These are phyloP conservation scores for Labeo catla DNA, from an alignment of 2,113 vertebrate genomes.

Conservation along the genomic window DNA sequence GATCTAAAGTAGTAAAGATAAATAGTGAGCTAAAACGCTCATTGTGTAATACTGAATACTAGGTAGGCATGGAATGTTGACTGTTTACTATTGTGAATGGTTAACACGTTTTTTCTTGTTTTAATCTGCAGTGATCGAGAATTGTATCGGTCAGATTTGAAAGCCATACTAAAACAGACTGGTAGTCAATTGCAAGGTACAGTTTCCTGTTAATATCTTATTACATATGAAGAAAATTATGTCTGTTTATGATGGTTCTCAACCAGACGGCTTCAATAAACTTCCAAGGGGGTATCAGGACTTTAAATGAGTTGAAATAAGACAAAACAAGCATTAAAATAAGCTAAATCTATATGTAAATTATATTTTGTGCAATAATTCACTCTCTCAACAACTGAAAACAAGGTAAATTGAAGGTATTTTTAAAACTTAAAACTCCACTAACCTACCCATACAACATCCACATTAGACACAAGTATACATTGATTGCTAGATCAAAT, in stretches of 20 bases:
- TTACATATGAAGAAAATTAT: background rate
- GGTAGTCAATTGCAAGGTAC: slow-evolving; percentile 47
- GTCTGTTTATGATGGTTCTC: background rate
- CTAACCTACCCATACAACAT: too few relatives aligned
- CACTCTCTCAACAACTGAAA: background rate
- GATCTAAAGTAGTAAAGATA: background rate
- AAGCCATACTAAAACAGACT: slow-evolving; percentile 49
- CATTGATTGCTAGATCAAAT: background rate
- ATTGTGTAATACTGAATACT: background rate
- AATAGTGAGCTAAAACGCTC: too few relatives aligned
- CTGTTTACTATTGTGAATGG: background rate
- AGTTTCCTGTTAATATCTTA: background rate
- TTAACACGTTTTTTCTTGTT: background rate
- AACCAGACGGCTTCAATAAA: background rate
- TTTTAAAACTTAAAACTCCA: background rate
- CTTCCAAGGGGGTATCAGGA: background rate
- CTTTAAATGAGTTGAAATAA: background rate
- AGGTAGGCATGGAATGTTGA: background rate
- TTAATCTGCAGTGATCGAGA: slow-evolving; percentile 71
- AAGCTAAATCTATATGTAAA: background rate
- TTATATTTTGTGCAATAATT: background rate
- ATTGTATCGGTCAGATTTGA: slow-evolving; percentile 73
- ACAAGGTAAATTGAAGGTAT: background rate
- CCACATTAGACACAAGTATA: background rate
- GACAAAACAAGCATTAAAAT: background rate